Evolutionary conservation across 2,888 invertebrate genomes (phyloP), one percentile per base, ranked within the genome.

Genomic region (Rhabditoides inermis): DNA sequence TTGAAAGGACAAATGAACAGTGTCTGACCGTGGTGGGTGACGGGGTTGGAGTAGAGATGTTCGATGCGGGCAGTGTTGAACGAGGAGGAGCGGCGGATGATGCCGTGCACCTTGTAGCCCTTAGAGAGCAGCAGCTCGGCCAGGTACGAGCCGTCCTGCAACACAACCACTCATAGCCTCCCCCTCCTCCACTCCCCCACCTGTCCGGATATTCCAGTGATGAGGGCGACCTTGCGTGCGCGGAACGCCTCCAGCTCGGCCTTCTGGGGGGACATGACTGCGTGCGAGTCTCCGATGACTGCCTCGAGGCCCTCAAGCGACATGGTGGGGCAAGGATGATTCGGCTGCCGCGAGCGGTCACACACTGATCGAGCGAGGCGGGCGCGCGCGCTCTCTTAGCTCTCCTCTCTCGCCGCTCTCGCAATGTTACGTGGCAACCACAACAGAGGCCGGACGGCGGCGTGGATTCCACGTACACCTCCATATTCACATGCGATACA

Each of bases 191-290:
- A 12, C 45, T 49, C 7, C 74, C 77, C 77, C 83, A 92, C 94
- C 85, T 95, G 95, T 32, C 95, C 95, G 37, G 90, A 91, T 58
- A 95, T 92, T 65, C 95, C 95, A 56, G 94, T 94, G 73, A 95
- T 87, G 53, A 95, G 81, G 12, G 95, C 94, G 45, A 91, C 83
- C 69, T 79, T 80, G n/a, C 72, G 41, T 20, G 70, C 66, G 20
- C 68, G 41, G 47, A 69, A 73, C n/a, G 63, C 65, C 23, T 46
- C 66, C 28, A 69, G 51, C 32, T 73, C 70, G 30, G 54, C 63
- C 27, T 59, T 49, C n/a, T 63, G 42, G 6, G 63, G 51, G n/a
- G 65, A 41, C 63, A 65, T 66, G 40, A 60, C 57, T 39, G 45
- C 22, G 39, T 58, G 55, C 30, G 55, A 58, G 41, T 60, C 56